A percentile compares a stretch with the other conserved stretches of the same genome.
phyloP scores from a whole-genome alignment of 1,140 invertebrate species.

The Globodera rostochiensis region DNA sequence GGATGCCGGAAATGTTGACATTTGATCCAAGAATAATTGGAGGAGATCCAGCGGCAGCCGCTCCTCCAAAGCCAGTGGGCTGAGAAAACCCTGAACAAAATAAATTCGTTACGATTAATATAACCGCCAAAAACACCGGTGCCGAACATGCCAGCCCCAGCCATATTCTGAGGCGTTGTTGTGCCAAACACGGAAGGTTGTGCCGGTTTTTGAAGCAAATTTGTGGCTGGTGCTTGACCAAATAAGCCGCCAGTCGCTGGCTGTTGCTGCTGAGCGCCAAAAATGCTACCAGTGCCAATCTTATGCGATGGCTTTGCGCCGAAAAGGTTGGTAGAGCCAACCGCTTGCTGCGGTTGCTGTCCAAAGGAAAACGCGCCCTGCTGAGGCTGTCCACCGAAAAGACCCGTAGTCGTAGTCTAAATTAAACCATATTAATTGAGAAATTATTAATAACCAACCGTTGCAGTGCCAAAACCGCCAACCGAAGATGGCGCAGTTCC shows the following conservation, averaged over 20 bases:
- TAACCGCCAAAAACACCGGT: neutral
- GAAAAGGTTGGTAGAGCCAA: neutral
- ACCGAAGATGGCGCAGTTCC: neutral
- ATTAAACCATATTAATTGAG: neutral
- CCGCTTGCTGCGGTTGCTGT: slow-evolving; percentile 9
- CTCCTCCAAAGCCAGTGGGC: neutral
- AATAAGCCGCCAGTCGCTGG: slow-evolving; percentile 12
- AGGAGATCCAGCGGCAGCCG: slow-evolving; percentile 1
- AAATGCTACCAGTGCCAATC: neutral
- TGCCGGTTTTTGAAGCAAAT: slow-evolving; percentile 3
- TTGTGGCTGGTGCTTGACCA: neutral
- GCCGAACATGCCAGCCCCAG: neutral
- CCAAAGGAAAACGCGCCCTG: slow-evolving; percentile 6
- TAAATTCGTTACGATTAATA: neutral
- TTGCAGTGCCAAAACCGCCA: slow-evolving; percentile 12
- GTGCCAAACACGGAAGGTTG: neutral
- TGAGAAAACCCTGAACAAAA: neutral
- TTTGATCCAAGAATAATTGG: slow-evolving; percentile 36
- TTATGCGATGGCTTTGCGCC: slow-evolving; percentile 1
- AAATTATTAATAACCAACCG: neutral
- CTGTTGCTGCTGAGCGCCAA: slow-evolving; percentile 11
- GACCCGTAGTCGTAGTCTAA: slow-evolving; percentile 13
- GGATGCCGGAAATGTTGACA: slow-evolving; percentile 28
- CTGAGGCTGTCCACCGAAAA: slow-evolving; percentile 13
- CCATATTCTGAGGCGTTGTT: neutral